Evolutionary conservation across 2,797 vertebrate species (phyloP), one percentile per base, ranked within the genome.

Genomic region (Thunnus albacares): DNA sequence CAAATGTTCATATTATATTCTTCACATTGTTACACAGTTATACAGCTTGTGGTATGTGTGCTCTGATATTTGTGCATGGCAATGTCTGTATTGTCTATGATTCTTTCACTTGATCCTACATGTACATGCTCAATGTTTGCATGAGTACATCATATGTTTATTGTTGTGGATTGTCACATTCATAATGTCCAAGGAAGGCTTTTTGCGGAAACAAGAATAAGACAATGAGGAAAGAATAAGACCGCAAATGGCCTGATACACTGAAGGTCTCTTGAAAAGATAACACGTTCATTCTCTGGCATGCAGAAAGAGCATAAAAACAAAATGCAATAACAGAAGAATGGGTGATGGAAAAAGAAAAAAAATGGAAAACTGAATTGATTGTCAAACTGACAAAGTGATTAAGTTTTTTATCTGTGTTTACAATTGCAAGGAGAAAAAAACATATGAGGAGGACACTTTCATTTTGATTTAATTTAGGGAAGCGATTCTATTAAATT

Each of bases 351-450:
- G 62, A 47, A 70, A 26, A 51, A 24, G 15, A 1, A 72, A 47
- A 30, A 74, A 66, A 62, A 69, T 3, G 3, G 51, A 30, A 71
- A 82, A 82, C n/a, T 63, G 77, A 60, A 67, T 66, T 61, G 24
- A 80, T 73, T 53, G 35, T 76, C 75, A 71, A 81, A 83, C 49
- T 77, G 71, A 52, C 62, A 52, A 13, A 65, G 38, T 51, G 41
- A 78, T 61, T 60, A 59, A 81, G 58, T 76, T 77, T 65, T 56
- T 76, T 84, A 83, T 86, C 80, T 35, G 61, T 55, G 71, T 80
- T 88, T 63, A 47, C 28, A 49, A 33, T 28, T n/a, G 41, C 3
- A 56, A 68, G 56, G 6, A 6, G 10, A 5, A 35, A 55, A 71
- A 70, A 76, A 43, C 41, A 43, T 22, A 80, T 9, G 38, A 64